Evolutionary conservation across 2,888 invertebrate species (phyloP).

Genomic region (Endomychus coccineus): DNA sequence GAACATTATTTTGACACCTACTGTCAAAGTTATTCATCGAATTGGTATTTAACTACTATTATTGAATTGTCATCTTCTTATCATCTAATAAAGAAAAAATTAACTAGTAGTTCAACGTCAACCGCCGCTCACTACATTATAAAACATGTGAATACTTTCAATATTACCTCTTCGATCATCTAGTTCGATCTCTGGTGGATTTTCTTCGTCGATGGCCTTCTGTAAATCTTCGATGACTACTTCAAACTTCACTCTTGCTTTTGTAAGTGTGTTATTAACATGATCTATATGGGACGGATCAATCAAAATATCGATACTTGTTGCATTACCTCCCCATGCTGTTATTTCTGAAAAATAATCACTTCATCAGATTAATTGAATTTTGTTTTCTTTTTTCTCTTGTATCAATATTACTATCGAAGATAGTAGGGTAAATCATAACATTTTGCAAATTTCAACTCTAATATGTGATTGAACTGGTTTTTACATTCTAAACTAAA

Average conservation of each 20-base stretch:
- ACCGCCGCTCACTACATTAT: too few relatives aligned
- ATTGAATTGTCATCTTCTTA: too few relatives aligned
- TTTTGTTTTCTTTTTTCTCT: slow-evolving; percentile 1
- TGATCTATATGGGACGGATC: slow-evolving; percentile 56
- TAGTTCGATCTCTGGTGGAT: slow-evolving; percentile 65
- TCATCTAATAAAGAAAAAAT: too few relatives aligned
- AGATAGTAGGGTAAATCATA: too few relatives aligned
- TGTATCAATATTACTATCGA: too few relatives aligned
- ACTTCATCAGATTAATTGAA: neutral
- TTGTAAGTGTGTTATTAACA: slow-evolving; percentile 55
- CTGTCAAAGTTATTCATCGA: too few relatives aligned
- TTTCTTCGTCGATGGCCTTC: slow-evolving; percentile 70
- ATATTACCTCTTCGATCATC: slow-evolving; percentile 46
- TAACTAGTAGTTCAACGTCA: too few relatives aligned
- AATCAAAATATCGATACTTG: slow-evolving; percentile 64
- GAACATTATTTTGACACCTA: too few relatives aligned
- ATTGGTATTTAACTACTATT: too few relatives aligned
- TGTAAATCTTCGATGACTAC: slow-evolving; percentile 75
- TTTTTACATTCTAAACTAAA: too few relatives aligned
- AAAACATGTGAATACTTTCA: neutral
- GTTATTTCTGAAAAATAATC: slow-evolving; percentile 47
- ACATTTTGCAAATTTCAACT: too few relatives aligned
- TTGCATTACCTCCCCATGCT: slow-evolving; percentile 58
- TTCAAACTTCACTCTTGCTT: slow-evolving; percentile 57
- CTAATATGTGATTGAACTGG: too few relatives aligned